These are phyloP conservation scores for Erynnis tages DNA, from an alignment of 2,888 invertebrate species.

Conservation along the genomic window DNA sequence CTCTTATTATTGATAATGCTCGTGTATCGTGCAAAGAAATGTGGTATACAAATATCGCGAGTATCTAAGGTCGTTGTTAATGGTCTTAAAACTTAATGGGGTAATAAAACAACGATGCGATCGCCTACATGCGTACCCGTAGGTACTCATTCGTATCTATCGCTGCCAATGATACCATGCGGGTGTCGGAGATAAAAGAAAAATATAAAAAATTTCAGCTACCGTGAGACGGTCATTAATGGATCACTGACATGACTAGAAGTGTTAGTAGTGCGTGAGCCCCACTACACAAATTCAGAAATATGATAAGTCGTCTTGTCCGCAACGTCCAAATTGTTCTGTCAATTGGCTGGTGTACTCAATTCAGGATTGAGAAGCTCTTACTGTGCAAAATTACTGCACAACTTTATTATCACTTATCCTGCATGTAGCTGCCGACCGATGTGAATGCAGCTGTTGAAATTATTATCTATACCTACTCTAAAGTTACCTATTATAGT, in stretches of 20 bases:
- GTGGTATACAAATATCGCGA: not conserved
- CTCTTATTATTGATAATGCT: slow-evolving; percentile 29
- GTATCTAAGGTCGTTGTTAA: not conserved
- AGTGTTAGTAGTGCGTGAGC: not conserved
- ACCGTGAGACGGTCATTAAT: too few species aligned
- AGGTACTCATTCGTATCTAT: too few species aligned
- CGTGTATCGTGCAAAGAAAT: slow-evolving; percentile 12
- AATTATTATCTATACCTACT: not conserved
- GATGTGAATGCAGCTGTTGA: slow-evolving; percentile 6
- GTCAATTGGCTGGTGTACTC: slow-evolving; percentile 23
- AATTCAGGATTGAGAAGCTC: slow-evolving; percentile 19
- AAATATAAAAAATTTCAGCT: too few species aligned
- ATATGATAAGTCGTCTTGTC: slow-evolving; percentile 16
- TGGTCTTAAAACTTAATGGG: not conserved
- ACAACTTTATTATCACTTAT: slow-evolving; percentile 16
- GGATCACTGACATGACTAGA: too few species aligned
- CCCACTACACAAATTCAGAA: slow-evolving; percentile 7
- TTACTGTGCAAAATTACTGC: slow-evolving; percentile 16
- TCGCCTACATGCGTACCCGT: too few species aligned
- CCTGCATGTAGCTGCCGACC: not conserved
- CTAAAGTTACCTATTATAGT: too few species aligned
- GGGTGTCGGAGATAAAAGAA: too few species aligned
- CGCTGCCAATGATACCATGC: too few species aligned
- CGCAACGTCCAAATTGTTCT: slow-evolving; percentile 20
- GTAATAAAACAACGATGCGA: too few species aligned